Evolutionary conservation across 2,113 vertebrate species (phyloP), one percentile per base, ranked within the genome.

Genomic region (Nematolebias whitei): DNA sequence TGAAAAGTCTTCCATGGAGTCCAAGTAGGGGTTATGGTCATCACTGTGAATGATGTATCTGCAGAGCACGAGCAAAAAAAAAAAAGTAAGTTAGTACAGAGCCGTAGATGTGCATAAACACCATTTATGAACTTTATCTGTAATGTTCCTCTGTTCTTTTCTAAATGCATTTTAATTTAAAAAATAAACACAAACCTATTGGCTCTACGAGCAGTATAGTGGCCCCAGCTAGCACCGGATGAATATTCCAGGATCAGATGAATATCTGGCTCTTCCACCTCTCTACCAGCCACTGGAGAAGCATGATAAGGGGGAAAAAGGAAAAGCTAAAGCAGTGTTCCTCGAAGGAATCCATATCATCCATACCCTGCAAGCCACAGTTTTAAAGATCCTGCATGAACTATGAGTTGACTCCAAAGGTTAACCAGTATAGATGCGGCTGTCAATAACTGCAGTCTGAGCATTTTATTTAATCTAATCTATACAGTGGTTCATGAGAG

Each of bases 41-140:
- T 95, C 94, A 73, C 93, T 94, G 77, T 95, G 94, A 59, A 95
- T 66, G 9, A 95, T 95, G 41, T 94, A 95, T 76, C 94, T 95
- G 65, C 20, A 63, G 11, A 53, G 8, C 19, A 78, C 16, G 61
- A 26, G 39, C 26, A 59, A 29, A 60, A 54, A 5, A 22, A n/a
- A 71, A 43, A 13, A 43, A 0, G 24, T 18, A 6, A n/a, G 49
- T 20, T 16, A 41, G 5, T 47, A 47, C 55, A 47, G 38, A 48
- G 20, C 20, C 20, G 14, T 1, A 0, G 13, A 22, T 43, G 13
- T 15, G 7, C 16, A 44, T 2, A 10, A 47, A 47, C 44, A 19
- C 8, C 44, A 47, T 20, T 12, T n/a, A 47, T 7, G 43, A 44
- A 44, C 16, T n/a, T n/a, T 5, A n/a, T n/a, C 14, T 43, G 15